These are phyloP conservation scores for Bovichtus variegatus DNA, from an alignment of 2,797 vertebrate genomes.

Conservation along the genomic window DNA sequence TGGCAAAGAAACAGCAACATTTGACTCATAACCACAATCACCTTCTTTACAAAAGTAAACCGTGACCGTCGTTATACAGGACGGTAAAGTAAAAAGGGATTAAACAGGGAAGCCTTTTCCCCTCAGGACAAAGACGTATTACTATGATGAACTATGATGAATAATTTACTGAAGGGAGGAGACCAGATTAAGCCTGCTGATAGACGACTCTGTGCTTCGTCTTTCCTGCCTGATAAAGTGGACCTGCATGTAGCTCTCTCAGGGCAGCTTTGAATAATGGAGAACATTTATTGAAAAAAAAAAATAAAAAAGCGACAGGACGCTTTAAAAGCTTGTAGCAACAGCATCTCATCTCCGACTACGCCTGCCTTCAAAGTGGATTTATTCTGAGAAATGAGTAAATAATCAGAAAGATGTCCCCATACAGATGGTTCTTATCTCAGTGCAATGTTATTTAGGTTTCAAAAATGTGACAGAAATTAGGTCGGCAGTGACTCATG, in stretches of 20 bases:
- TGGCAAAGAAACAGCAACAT: too few species aligned
- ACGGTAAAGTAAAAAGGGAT: slow-evolving; percentile 1
- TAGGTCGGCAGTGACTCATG: neutral
- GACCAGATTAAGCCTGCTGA: too few species aligned
- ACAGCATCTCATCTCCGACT: neutral
- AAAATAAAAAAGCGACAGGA: neutral
- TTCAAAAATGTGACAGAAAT: neutral
- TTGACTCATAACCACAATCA: too few species aligned
- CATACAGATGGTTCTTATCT: neutral
- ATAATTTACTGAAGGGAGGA: slow-evolving; percentile 57
- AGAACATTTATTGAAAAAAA: slow-evolving; percentile 37
- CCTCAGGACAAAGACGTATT: slow-evolving; percentile 50
- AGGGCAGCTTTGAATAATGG: neutral
- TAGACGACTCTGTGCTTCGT: slow-evolving; percentile 53
- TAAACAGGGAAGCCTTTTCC: slow-evolving; percentile 31
- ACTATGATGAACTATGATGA: slow-evolving; percentile 55
- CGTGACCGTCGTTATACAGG: neutral
- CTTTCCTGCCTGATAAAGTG: slow-evolving; percentile 50
- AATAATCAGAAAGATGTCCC: too few species aligned
- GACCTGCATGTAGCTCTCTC: slow-evolving; percentile 39
- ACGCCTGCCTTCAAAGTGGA: neutral
- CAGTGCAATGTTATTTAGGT: neutral
- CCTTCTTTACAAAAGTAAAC: slow-evolving; percentile 28
- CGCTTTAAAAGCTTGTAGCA: slow-evolving; percentile 17
- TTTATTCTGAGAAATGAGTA: neutral